These are phyloP conservation scores for Myotis pilosus DNA, from an alignment of 2,797 vertebrate genomes.

Conservation along the genomic window DNA sequence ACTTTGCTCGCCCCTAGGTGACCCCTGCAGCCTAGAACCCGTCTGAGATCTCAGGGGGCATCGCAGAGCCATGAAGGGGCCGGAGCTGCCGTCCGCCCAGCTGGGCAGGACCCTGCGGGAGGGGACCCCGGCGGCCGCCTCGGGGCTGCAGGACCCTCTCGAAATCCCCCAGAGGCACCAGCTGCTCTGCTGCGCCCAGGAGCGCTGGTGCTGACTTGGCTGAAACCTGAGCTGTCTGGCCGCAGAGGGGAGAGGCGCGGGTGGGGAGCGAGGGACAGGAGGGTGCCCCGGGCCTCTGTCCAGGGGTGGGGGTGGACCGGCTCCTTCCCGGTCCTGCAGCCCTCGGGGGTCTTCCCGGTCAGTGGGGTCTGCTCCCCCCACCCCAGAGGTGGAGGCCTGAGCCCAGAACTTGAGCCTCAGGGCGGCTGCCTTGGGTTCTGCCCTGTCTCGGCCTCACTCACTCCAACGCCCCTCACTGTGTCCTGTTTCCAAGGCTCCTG, in stretches of 20 bases:
- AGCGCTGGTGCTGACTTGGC: neutral
- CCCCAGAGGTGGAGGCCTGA: fast-evolving
- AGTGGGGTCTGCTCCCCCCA: neutral
- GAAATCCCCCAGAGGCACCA: neutral
- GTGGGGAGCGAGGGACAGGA: fast-evolving
- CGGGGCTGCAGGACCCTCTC: neutral
- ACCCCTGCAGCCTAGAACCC: too few species aligned
- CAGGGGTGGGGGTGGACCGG: neutral
- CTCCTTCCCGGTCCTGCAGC: neutral
- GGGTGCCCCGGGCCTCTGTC: neutral
- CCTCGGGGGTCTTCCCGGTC: neutral
- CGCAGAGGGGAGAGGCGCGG: neutral
- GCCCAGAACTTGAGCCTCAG: neutral
- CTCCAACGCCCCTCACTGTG: fast-evolving
- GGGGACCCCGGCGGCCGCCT: neutral
- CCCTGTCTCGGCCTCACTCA: neutral
- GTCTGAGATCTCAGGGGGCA: neutral
- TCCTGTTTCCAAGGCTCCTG: neutral
- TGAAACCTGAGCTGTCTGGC: neutral
- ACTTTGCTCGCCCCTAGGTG: neutral
- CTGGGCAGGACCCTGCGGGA: fast-evolving
- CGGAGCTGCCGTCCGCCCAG: fast-evolving
- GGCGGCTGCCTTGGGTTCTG: neutral
- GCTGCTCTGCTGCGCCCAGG: neutral
- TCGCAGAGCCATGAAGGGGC: neutral